These are phyloP conservation scores for Setipinna tenuifilis DNA, from an alignment of 2,797 vertebrate genomes.

Conservation along the genomic window DNA sequence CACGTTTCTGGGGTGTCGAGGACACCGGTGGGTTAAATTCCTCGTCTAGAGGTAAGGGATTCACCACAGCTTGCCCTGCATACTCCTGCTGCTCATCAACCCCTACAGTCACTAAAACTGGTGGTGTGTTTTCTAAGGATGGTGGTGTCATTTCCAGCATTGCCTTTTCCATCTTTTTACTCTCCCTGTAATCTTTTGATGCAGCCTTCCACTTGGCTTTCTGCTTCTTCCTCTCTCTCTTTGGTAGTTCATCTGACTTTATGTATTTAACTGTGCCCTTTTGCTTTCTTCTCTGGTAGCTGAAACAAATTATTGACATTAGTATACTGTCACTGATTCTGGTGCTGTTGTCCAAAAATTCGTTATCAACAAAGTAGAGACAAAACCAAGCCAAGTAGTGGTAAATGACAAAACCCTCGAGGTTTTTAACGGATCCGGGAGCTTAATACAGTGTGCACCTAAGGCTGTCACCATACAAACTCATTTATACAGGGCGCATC, in stretches of 20 bases:
- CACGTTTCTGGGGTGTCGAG: conserved; percentile 7
- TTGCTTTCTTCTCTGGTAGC: conserved; percentile 22
- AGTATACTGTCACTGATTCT: conserved; percentile 10
- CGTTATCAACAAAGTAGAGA: too few species aligned
- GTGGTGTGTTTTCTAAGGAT: conserved; percentile 29
- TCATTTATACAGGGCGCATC: too few species aligned
- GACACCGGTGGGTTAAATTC: conserved; percentile 27
- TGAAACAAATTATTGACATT: conserved; percentile 23
- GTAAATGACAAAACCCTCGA: too few species aligned
- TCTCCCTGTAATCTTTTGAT: conserved; percentile 26
- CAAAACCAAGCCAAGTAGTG: too few species aligned
- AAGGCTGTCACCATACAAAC: too few species aligned
- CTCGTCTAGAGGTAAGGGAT: conserved; percentile 15
- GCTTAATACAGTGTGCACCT: too few species aligned
- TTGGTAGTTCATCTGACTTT: neutral
- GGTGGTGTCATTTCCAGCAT: conserved; percentile 31
- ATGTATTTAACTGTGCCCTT: conserved; percentile 10
- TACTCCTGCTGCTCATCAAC: conserved; percentile 11
- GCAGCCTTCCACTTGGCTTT: conserved; percentile 10
- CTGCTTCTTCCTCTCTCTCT: conserved; percentile 27
- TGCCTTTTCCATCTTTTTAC: conserved; percentile 23
- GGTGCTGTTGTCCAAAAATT: too few species aligned
- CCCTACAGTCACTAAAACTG: conserved; percentile 21
- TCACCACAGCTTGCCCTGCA: conserved; percentile 7
- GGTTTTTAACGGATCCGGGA: too few species aligned